Conservation (phyloP, 2,113 vertebrate species). For the Halcyon malimbica region DNA sequence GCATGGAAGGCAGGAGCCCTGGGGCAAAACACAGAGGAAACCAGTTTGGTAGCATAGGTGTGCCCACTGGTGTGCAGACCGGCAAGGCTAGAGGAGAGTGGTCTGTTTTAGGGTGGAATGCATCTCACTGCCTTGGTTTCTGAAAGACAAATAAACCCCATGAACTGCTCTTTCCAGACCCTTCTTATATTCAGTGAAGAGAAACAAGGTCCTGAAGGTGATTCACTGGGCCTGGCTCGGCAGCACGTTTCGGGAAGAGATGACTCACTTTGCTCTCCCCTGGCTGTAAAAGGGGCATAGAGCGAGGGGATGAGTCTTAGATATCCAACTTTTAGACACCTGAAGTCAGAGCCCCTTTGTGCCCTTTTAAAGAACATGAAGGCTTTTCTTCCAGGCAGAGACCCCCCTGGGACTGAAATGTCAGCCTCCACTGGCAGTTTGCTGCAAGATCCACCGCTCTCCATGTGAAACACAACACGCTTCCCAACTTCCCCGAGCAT, state of each 20-base stretch:
- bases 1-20: background rate
- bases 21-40: background rate
- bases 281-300: background rate
- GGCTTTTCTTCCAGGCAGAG: background rate
- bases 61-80: background rate
- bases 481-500: background rate
- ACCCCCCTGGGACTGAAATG: background rate
- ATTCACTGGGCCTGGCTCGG: background rate
- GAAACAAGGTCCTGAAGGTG: background rate
- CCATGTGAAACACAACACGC: background rate
- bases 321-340: background rate
- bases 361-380: background rate
- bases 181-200: background rate
- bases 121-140: background rate
- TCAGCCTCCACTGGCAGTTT: background rate
- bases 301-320: background rate
- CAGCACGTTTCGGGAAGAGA: background rate
- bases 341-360: background rate
- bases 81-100: background rate
- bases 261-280: background rate
- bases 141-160: background rate
- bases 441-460: background rate
- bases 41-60: background rate
- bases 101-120: background rate
- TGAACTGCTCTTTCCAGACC: background rate